Evolutionary conservation across 2,888 invertebrate genomes (phyloP).

Genomic region (Andrena flavipes): DNA sequence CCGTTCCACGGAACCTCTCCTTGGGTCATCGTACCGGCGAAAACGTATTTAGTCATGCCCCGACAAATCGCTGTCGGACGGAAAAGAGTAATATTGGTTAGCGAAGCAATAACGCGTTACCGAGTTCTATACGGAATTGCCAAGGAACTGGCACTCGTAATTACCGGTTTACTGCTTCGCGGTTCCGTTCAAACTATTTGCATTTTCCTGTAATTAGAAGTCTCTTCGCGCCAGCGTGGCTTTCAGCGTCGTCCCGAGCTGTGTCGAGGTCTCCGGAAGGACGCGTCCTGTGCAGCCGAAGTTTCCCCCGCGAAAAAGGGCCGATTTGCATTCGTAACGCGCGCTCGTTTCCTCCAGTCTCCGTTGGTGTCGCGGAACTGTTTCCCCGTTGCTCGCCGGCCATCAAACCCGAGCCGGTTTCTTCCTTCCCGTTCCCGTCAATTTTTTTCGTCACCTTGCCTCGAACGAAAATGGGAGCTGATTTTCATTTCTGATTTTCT

Average conservation of each 20-base stretch:
- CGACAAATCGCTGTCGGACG: constrained; percentile 18
- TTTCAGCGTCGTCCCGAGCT: not conserved
- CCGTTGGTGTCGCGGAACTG: too few relatives aligned
- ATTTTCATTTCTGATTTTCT: constrained; percentile 67
- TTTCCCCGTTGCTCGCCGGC: not conserved
- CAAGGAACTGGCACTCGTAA: constrained; percentile 56
- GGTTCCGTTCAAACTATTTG: constrained; percentile 63
- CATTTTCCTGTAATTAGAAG: constrained; percentile 68
- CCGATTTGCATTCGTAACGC: constrained; percentile 26
- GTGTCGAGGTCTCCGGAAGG: constrained; percentile 16
- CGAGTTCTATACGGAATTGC: constrained; percentile 48
- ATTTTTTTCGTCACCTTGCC: not conserved
- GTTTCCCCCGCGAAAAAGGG: constrained; percentile 21
- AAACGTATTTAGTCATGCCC: constrained; percentile 20
- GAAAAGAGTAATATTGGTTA: constrained; percentile 40
- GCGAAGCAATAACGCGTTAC: constrained; percentile 52
- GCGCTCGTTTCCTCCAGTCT: not conserved
- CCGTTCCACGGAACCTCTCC: too few relatives aligned
- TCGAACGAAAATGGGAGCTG: constrained; percentile 39
- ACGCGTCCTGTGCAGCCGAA: constrained; percentile 22
- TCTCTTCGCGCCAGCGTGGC: constrained; percentile 30
- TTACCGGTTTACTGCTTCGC: constrained; percentile 60
- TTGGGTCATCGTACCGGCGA: constrained; percentile 4
- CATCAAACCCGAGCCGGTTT: constrained; percentile 14
- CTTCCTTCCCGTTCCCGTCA: not conserved